Conservation (phyloP, 2,797 vertebrate species). For the Psittacula derbiana region DNA sequence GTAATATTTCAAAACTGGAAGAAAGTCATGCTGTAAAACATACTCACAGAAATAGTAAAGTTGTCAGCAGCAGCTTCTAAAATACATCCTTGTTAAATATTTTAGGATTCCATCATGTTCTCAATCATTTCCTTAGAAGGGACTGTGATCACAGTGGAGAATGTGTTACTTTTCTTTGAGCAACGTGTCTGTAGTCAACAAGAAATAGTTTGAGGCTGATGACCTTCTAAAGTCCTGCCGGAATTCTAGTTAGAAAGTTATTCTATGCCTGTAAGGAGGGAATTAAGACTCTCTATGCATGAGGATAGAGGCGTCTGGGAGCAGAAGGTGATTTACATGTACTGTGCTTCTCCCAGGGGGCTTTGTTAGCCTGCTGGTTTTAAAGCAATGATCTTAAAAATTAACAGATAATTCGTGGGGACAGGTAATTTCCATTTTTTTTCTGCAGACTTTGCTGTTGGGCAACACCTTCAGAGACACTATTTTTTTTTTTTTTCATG, state of each 20-base stretch:
- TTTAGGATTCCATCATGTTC: conserved; percentile 50
- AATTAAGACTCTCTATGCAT: neutral
- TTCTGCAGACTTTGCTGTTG: neutral
- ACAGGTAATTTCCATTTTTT: neutral
- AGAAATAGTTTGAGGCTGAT: conserved; percentile 39
- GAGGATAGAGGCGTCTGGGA: neutral
- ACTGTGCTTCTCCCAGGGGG: accelerated
- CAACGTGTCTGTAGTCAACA: conserved; percentile 6
- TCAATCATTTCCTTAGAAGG: conserved; percentile 51
- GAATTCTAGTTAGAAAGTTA: neutral
- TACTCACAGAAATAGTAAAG: conserved; percentile 58
- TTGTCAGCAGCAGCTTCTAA: conserved; percentile 55
- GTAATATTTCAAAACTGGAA: conserved; percentile 45
- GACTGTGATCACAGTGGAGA: conserved; percentile 35
- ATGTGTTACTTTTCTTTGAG: conserved; percentile 52
- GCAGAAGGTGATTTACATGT: neutral
- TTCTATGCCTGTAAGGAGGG: neutral
- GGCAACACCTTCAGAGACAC: neutral
- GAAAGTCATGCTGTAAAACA: conserved; percentile 56
- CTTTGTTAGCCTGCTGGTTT: neutral
- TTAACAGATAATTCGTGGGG: neutral
- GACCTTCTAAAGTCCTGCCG: conserved; percentile 16
- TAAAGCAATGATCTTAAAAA: neutral
- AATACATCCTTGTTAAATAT: conserved; percentile 58
- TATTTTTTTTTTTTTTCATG: neutral